Conservation (phyloP, 2,797 vertebrate genomes). For the Enteromius treurensis region DNA sequence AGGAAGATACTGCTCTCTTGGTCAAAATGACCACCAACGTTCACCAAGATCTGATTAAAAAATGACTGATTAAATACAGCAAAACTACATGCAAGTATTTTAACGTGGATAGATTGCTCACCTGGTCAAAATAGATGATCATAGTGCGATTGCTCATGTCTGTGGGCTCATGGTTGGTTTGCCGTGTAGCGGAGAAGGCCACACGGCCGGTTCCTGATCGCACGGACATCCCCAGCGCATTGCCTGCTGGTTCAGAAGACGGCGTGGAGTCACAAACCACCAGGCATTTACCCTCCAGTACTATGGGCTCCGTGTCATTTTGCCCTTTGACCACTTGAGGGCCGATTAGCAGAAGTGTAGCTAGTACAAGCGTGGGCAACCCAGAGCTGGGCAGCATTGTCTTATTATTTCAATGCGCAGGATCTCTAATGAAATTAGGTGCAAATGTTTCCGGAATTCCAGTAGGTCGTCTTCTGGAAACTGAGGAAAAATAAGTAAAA, state of each 20-base stretch:
- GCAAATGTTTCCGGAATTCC: constrained; percentile 18
- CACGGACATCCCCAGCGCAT: constrained; percentile 81
- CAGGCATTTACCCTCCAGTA: constrained; percentile 82
- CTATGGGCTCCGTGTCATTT: constrained; percentile 85
- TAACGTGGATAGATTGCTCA: constrained; percentile 60
- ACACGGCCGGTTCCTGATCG: constrained; percentile 79
- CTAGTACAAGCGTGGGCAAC: constrained; percentile 56
- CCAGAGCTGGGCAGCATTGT: constrained; percentile 63
- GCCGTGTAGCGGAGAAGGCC: constrained; percentile 81
- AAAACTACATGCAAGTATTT: background rate
- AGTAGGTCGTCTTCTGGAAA: background rate
- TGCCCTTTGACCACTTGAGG: constrained; percentile 68
- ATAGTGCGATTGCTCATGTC: constrained; percentile 85
- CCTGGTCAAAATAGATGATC: constrained; percentile 86
- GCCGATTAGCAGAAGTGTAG: constrained; percentile 66
- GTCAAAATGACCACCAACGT: constrained; percentile 82
- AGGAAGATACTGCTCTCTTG: constrained; percentile 81
- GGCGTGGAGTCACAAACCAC: constrained; percentile 84
- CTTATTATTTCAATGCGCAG: background rate
- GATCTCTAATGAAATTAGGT: background rate
- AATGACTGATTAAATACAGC: background rate
- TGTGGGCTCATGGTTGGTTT: constrained; percentile 84
- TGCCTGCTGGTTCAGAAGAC: constrained; percentile 75
- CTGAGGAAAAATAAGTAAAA: background rate
- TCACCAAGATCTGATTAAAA: constrained; percentile 78